Evolutionary conservation across 2,888 invertebrate species (phyloP).

Genomic region (Cacoxenus indagator): DNA sequence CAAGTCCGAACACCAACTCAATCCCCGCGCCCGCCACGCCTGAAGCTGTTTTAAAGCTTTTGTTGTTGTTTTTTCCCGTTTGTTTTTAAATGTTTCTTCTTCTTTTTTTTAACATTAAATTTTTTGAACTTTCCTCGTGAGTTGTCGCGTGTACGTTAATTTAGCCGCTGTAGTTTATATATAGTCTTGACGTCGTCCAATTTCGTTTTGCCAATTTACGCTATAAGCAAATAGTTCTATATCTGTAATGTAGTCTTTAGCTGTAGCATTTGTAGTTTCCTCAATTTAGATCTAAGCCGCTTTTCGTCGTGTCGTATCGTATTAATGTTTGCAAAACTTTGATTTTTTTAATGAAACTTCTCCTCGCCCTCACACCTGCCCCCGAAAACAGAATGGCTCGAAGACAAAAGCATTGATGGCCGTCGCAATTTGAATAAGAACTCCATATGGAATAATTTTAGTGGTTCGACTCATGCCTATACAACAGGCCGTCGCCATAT

Average conservation of each 20-base stretch:
- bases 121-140: not conserved
- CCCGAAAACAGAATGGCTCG: constrained; percentile 73
- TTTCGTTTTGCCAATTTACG: too few relatives aligned
- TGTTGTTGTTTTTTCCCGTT: not conserved
- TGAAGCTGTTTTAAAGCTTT: not conserved
- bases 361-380: not conserved
- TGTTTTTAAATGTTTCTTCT: not conserved
- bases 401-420: constrained; percentile 70
- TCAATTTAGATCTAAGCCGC: too few relatives aligned
- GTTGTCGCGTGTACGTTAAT: not conserved
- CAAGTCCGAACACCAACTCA: too few relatives aligned
- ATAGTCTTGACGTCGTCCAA: too few relatives aligned
- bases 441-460: constrained; percentile 75
- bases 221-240: too few relatives aligned
- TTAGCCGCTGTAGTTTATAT: too few relatives aligned
- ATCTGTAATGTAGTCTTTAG: too few relatives aligned
- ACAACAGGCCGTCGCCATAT: constrained; percentile 79
- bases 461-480: constrained; percentile 78
- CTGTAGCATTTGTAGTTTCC: too few relatives aligned
- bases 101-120: not conserved
- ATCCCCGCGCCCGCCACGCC: not conserved
- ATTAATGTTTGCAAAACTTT: too few relatives aligned
- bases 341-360: constrained; percentile 9
- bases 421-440: constrained; percentile 68
- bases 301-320: too few relatives aligned